phyloP scores from a whole-genome alignment of 2,888 invertebrate genomes.

The Oscheius sp. region DNA sequence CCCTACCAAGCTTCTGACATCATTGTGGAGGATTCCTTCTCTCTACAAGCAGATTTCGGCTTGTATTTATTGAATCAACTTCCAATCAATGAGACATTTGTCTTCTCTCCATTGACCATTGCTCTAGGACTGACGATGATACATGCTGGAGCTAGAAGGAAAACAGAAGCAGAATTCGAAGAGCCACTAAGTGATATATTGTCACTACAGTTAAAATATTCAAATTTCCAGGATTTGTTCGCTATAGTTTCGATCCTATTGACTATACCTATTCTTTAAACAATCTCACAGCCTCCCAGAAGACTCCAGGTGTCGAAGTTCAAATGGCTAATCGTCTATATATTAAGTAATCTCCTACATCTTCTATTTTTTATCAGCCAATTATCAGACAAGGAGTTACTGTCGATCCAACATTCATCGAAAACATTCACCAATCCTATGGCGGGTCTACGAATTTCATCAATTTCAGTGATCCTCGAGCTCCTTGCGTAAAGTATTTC shows the following conservation, averaged over 20 bases:
- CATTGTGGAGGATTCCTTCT: neutral
- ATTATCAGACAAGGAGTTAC: neutral
- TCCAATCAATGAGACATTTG: constrained; percentile 21
- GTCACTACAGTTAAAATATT: neutral
- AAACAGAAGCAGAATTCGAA: constrained; percentile 1
- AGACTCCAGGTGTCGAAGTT: neutral
- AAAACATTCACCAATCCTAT: neutral
- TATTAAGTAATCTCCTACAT: neutral
- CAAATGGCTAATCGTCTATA: neutral
- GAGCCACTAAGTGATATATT: neutral
- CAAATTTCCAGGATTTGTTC: constrained; percentile 1
- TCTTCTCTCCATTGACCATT: constrained; percentile 55
- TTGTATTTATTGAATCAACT: constrained; percentile 23
- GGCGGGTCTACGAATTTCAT: neutral
- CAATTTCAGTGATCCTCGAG: neutral
- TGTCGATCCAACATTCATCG: neutral
- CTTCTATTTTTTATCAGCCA: neutral
- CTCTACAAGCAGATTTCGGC: constrained; percentile 31
- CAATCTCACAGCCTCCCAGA: neutral
- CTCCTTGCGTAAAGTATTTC: neutral
- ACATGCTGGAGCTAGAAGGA: constrained; percentile 28
- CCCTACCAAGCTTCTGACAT: constrained; percentile 1
- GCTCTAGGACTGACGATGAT: constrained; percentile 49
- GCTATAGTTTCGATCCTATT: neutral
- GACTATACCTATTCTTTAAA: neutral